Base-by-base conservation (phyloP, 2,888 invertebrate genomes). In the Nesidiocoris tenuis region DNA sequence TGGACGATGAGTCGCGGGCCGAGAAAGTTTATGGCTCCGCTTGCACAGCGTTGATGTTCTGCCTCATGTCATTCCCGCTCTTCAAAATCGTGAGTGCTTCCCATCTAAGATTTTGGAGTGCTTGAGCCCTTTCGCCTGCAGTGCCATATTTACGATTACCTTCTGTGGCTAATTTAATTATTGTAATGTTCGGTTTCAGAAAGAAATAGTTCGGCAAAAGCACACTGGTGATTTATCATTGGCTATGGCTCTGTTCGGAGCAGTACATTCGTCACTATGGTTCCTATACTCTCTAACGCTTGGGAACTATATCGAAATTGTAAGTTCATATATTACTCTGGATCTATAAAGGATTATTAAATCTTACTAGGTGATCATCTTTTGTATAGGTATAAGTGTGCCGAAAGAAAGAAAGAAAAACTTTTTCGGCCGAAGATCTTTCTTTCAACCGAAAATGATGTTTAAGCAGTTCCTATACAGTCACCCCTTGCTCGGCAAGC, bases 171-270 rank as follows among this genome's bases (percentile, higher is more conserved):
- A 39, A 7, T 39, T 39, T 39, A 17, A 59, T 59, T 9, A 18
- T 59, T n/a, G n/a, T n/a, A n/a, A n/a, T n/a, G n/a, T 56, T 3
- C 23, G 17, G 22, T 54, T 54, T 9, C 63, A 72, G 72, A 72
- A 17, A 61, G 17, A 72, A n/a, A 39, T 63, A 9, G 21, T 72
- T 16, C 17, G 19, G 16, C 61, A 72, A 18, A 72, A 72, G 54
- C 72, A 72, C 54, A 72, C 72, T 17, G 72, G 72, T 19, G 72
- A 72, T 21, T 19, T 72, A 19, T 72, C 72, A 16, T 39, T 72
- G 19, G 18, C 21, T 2, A 72, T 72, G 72, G 61, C 61, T 12
- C 22, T 72, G n/a, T 19, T 72, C 39, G 72, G 61, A 18, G 19
- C 61, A 19, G 12, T 61, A 1, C 61, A 72, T 21, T 61, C 72